These are phyloP conservation scores for Phoxinus phoxinus DNA, from an alignment of 2,113 vertebrate species.

Conservation along the genomic window DNA sequence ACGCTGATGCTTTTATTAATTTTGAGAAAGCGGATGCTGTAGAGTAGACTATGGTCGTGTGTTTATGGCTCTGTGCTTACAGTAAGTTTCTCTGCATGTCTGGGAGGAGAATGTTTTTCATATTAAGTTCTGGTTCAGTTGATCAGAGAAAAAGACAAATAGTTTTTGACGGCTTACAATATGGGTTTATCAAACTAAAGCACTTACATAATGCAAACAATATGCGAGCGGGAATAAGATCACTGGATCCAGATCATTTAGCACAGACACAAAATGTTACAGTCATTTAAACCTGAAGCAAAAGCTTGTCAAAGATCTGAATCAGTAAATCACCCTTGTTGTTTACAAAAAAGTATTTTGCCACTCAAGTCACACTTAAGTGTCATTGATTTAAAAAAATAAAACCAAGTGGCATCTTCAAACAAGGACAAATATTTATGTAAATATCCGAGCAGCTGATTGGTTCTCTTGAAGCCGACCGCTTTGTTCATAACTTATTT, in stretches of 20 bases:
- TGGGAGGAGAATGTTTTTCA: background rate
- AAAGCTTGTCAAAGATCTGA: background rate
- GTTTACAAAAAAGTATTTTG: background rate
- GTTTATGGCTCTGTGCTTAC: background rate
- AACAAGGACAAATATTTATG: too few relatives aligned
- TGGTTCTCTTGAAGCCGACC: too few relatives aligned
- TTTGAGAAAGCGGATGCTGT: background rate
- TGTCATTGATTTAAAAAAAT: too few relatives aligned
- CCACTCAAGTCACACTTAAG: background rate
- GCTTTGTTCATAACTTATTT: too few relatives aligned
- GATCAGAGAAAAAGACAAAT: background rate
- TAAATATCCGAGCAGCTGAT: too few relatives aligned
- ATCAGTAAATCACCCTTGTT: background rate
- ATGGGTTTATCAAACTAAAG: background rate
- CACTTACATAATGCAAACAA: background rate
- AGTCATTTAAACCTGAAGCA: background rate
- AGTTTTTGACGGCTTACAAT: background rate
- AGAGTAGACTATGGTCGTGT: background rate
- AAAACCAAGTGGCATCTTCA: too few relatives aligned
- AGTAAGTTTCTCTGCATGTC: background rate
- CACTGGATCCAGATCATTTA: background rate
- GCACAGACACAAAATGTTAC: background rate
- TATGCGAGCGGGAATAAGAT: background rate
- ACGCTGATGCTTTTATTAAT: slow-evolving; percentile 20
- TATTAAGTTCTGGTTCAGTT: background rate